These are phyloP conservation scores for Agriopis leucophaearia DNA, from an alignment of 2,888 invertebrate genomes.

Conservation along the genomic window DNA sequence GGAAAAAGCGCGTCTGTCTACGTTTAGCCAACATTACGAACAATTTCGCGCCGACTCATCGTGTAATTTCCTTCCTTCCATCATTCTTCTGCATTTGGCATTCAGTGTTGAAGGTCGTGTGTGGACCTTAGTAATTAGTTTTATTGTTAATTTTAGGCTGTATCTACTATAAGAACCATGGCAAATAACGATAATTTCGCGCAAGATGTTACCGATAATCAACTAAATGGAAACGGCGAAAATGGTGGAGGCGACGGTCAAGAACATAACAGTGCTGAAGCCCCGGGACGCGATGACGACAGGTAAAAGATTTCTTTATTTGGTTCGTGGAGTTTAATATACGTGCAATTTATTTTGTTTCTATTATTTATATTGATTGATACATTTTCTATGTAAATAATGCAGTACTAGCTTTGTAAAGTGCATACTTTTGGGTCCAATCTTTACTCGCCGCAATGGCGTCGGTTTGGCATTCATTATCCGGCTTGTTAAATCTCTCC, in stretches of 20 bases:
- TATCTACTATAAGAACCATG: slow-evolving; percentile 80
- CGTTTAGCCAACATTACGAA: slow-evolving; percentile 63
- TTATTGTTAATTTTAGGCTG: slow-evolving; percentile 86
- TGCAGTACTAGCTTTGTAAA: slow-evolving; percentile 55
- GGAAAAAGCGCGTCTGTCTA: slow-evolving; percentile 60
- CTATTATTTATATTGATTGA: slow-evolving; percentile 15
- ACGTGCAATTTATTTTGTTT: neutral
- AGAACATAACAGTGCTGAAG: slow-evolving; percentile 91
- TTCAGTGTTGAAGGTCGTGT: slow-evolving; percentile 83
- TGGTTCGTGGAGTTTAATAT: neutral
- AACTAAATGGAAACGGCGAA: slow-evolving; percentile 87
- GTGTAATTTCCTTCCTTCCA: slow-evolving; percentile 58
- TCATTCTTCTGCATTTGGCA: slow-evolving; percentile 85
- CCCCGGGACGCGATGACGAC: slow-evolving; percentile 93
- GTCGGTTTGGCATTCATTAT: slow-evolving; percentile 78
- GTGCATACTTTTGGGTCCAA: slow-evolving; percentile 62
- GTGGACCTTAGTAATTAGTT: slow-evolving; percentile 80
- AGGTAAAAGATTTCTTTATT: slow-evolving; percentile 79
- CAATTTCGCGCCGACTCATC: slow-evolving; percentile 74
- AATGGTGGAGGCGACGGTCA: slow-evolving; percentile 90
- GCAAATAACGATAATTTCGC: slow-evolving; percentile 93
- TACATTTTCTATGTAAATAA: slow-evolving; percentile 21
- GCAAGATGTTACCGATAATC: slow-evolving; percentile 91
- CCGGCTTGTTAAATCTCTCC: slow-evolving; percentile 73
- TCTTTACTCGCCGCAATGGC: slow-evolving; percentile 76